A percentile compares a stretch with the other conserved stretches of the same genome.
Evolutionary conservation across 1,140 invertebrate species (phyloP).

Genomic region (Drosophila lowei): DNA sequence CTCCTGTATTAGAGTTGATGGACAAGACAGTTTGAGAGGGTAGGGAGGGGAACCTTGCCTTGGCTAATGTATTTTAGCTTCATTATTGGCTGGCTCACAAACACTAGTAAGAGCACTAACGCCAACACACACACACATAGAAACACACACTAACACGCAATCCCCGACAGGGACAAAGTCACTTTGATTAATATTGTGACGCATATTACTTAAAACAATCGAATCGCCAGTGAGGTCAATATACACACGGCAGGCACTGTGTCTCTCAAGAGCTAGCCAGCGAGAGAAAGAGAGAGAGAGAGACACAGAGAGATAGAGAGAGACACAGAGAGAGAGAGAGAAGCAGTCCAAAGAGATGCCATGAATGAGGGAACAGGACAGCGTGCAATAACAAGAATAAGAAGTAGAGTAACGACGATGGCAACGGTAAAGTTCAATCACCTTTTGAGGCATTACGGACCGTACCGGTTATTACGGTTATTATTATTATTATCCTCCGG

Average conservation of each 20-base stretch:
- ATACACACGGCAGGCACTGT: conserved; percentile 2
- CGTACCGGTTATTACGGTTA: conserved; percentile 53
- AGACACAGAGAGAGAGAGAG: conserved; percentile 3
- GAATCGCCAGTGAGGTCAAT: conserved; percentile 26
- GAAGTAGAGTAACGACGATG: conserved; percentile 27
- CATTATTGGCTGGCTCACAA: too few relatives aligned
- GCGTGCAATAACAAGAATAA: conserved; percentile 1
- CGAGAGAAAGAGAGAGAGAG: conserved; percentile 8
- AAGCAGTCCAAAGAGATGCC: neutral
- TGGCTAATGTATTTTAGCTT: too few relatives aligned
- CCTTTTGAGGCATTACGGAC: conserved; percentile 52
- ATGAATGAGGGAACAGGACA: conserved; percentile 12
- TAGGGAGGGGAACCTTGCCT: too few relatives aligned
- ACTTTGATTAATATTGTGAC: conserved; percentile 25
- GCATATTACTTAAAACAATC: conserved; percentile 43
- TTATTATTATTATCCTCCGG: conserved; percentile 45
- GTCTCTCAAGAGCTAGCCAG: neutral
- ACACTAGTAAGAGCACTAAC: too few relatives aligned
- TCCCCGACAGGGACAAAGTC: conserved; percentile 15
- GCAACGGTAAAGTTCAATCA: conserved; percentile 46
- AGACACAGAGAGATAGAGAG: conserved; percentile 10
- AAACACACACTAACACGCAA: conserved; percentile 1
- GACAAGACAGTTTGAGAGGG: too few relatives aligned
- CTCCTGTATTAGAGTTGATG: too few relatives aligned
- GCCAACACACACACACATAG: neutral